A percentile compares a stretch with the other conserved stretches of the same genome.
Evolutionary conservation across 2,113 vertebrate genomes (phyloP).

Genomic region (Fregetta grallaria): DNA sequence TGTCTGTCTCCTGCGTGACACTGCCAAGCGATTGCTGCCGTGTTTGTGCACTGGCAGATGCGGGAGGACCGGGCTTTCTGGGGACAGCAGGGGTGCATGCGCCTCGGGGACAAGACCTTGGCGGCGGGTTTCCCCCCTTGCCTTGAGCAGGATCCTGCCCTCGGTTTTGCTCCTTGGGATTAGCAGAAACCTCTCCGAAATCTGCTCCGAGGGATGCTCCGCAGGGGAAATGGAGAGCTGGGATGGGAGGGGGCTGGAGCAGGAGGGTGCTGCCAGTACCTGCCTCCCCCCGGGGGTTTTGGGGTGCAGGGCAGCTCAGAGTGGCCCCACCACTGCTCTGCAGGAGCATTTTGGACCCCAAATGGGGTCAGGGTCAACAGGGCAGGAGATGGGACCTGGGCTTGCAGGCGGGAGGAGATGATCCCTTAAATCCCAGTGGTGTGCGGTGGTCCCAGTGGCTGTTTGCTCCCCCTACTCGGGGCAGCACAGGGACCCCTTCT

Average conservation of each 20-base stretch:
- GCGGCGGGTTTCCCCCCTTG: fast-evolving
- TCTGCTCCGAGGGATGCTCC: not conserved
- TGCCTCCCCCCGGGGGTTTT: fast-evolving
- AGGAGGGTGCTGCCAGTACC: not conserved
- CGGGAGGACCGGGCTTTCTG: fast-evolving
- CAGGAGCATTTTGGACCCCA: not conserved
- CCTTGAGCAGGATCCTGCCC: not conserved
- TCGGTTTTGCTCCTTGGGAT: not conserved
- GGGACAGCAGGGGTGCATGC: not conserved
- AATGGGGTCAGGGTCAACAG: fast-evolving
- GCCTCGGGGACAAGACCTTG: not conserved
- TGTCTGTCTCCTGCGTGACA: not conserved
- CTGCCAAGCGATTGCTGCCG: not conserved
- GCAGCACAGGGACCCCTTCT: not conserved
- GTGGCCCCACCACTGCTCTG: fast-evolving
- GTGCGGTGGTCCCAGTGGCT: fast-evolving
- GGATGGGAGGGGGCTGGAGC: fast-evolving
- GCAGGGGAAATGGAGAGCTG: not conserved
- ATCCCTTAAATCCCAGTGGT: not conserved
- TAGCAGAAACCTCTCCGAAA: not conserved
- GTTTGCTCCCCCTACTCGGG: not conserved
- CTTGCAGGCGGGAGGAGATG: fast-evolving
- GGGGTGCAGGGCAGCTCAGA: not conserved
- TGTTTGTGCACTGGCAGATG: fast-evolving
- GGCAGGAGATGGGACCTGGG: not conserved